Base-by-base conservation (phyloP, 2,888 invertebrate genomes). In the Morpho deidamia region DNA sequence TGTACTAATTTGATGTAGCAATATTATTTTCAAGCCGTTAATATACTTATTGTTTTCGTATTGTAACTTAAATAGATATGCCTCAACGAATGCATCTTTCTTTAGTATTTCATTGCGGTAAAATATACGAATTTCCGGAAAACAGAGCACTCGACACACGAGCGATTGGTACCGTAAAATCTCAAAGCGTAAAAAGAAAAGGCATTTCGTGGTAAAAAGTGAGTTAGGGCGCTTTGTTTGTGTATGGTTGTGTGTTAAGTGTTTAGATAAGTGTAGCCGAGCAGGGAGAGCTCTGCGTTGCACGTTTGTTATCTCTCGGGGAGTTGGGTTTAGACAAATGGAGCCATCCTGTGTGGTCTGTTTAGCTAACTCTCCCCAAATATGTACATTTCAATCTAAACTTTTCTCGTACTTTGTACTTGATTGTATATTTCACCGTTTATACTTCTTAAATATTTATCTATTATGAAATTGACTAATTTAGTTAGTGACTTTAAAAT, bases 261-360 rank as follows among this genome's bases (percentile, higher is more conserved):
- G 89, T 88, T 89, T 89, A 85, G 84, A 87, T 88, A 89, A 89
- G 87, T 86, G 87, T 79, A 80, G 76, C 76, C 73, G 79, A 82
- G 85, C 83, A 82, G 77, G 71, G 73, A 70, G 74, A 51, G 60
- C 53, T 44, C 48, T 55, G 58, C 62, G 62, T 60, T 72, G 78
- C 78, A 71, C 84, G 85, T 85, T 83, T 85, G 87, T 86, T 88
- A 88, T 87, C 87, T 87, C 80, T 78, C 70, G 70, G 78, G 77
- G 80, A 81, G 80, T 74, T 62, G 72, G 68, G 73, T 71, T 70
- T 79, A 72, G 82, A 80, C 85, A 83, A 86, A 87, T 84, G 88
- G 80, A 83, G 72, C 78, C 87, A 80, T 81, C 85, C 81, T 86
- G 87, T 88, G 88, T 86, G 88, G 86, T 86, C 88, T 81, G 77